Evolutionary conservation across 1,140 invertebrate genomes (phyloP).

Genomic region (Maniola jurtina): DNA sequence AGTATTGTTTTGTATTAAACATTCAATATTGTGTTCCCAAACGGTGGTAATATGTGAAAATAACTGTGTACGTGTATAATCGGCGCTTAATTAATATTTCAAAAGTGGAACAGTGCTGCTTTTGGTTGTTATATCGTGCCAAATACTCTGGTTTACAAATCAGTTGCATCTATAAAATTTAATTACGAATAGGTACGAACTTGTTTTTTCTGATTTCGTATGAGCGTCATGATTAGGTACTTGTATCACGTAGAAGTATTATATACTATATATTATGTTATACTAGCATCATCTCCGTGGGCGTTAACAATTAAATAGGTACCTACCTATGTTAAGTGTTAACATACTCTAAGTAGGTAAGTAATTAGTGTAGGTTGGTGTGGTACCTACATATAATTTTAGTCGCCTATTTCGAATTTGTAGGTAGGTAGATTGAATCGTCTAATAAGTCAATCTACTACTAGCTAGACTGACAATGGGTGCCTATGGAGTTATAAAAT

Average conservation of each 20-base stretch:
- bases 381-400: neutral
- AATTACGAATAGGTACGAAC: conserved; percentile 4
- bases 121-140: neutral
- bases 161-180: conserved; percentile 21
- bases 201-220: conserved; percentile 27
- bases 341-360: too few species aligned
- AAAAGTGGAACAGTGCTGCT: neutral
- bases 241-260: neutral
- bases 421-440: neutral
- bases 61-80: neutral
- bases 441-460: neutral
- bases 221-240: conserved; percentile 20
- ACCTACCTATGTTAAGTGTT: too few species aligned
- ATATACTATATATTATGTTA: neutral
- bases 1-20: conserved; percentile 68
- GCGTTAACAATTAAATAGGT: conserved; percentile 27
- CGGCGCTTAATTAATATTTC: conserved; percentile 25
- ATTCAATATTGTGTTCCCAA: conserved; percentile 53
- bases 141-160: conserved; percentile 4
- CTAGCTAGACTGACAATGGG: neutral
- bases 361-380: too few species aligned
- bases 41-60: conserved; percentile 36
- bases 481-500: too few species aligned
- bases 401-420: conserved; percentile 6
- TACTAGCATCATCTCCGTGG: conserved; percentile 21